Percentiles rank a stretch among this genome's conserved stretches.
These are phyloP conservation scores for Sebastes matsubarae DNA, from an alignment of 2,797 vertebrate species.

Conservation along the genomic window DNA sequence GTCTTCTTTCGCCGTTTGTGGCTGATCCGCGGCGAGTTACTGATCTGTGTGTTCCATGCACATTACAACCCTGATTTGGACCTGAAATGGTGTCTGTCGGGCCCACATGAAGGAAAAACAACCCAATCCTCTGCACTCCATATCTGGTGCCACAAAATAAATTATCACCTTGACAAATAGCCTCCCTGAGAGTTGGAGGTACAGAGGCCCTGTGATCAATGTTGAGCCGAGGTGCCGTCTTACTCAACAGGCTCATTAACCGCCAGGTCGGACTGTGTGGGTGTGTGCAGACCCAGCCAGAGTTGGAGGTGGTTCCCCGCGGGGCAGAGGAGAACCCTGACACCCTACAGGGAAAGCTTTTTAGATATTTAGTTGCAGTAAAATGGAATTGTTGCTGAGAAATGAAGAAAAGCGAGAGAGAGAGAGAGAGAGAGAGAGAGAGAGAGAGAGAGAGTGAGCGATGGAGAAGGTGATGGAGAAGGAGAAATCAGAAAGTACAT, in stretches of 20 bases:
- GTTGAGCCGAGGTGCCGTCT: constrained; percentile 66
- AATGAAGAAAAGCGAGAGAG: constrained; percentile 5
- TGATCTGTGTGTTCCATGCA: constrained; percentile 41
- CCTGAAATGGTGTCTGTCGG: constrained; percentile 51
- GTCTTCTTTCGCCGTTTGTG: constrained; percentile 31
- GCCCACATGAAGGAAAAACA: constrained; percentile 50
- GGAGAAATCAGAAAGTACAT: constrained; percentile 30
- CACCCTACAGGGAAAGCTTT: constrained; percentile 29
- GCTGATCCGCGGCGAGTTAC: constrained; percentile 47
- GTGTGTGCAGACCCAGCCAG: constrained; percentile 38
- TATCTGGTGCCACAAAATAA: constrained; percentile 73
- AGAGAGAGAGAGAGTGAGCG: background rate
- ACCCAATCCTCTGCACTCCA: constrained; percentile 49
- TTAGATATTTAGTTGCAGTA: constrained; percentile 33
- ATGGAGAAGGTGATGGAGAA: constrained; percentile 25
- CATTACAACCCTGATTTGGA: constrained; percentile 56
- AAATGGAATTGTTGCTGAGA: constrained; percentile 26
- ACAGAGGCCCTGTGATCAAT: constrained; percentile 73
- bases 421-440: background rate
- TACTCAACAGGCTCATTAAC: constrained; percentile 77
- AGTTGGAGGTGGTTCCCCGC: constrained; percentile 39
- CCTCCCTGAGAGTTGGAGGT: constrained; percentile 67
- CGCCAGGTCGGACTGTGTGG: constrained; percentile 34
- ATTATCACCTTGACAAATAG: constrained; percentile 82
- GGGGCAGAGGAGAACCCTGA: constrained; percentile 23